phyloP scores from a whole-genome alignment of 2,888 invertebrate genomes.

The Cheilosia variabilis region DNA sequence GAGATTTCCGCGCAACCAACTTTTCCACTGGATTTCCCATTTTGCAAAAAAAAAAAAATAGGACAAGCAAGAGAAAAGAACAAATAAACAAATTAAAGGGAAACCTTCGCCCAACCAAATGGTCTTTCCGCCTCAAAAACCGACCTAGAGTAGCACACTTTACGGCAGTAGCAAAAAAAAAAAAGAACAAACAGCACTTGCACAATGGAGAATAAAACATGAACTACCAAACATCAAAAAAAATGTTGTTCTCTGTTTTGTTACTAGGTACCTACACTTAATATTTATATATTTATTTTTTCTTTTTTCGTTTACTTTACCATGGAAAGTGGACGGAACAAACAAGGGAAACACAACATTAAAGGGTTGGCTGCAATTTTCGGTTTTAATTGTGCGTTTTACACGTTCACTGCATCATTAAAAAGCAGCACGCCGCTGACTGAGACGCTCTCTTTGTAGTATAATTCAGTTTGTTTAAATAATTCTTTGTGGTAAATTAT shows the following conservation, averaged over 20 bases:
- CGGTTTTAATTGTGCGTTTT: conserved; percentile 34
- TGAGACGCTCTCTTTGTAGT: background rate
- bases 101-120: conserved; percentile 55
- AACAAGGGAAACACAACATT: conserved; percentile 7
- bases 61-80: background rate
- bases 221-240: conserved; percentile 13
- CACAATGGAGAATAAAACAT: conserved; percentile 14
- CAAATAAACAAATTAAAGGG: conserved; percentile 39
- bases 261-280: conserved; percentile 8
- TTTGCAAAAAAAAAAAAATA: background rate
- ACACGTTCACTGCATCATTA: conserved; percentile 18
- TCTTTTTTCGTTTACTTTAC: conserved; percentile 1
- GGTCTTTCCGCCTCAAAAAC: conserved; percentile 38
- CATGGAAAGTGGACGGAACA: background rate
- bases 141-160: conserved; percentile 29
- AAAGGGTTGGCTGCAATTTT: conserved; percentile 21
- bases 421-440: background rate
- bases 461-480: conserved; percentile 18
- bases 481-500: background rate
- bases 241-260: conserved; percentile 9
- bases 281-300: background rate
- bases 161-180: conserved; percentile 5
- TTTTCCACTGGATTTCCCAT: conserved; percentile 37
- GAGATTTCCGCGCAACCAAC: conserved; percentile 35
- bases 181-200: conserved; percentile 13